Evolutionary conservation across 2,888 invertebrate genomes (phyloP), one percentile per base, ranked within the genome.

Genomic region (Temnothorax ravouxi): DNA sequence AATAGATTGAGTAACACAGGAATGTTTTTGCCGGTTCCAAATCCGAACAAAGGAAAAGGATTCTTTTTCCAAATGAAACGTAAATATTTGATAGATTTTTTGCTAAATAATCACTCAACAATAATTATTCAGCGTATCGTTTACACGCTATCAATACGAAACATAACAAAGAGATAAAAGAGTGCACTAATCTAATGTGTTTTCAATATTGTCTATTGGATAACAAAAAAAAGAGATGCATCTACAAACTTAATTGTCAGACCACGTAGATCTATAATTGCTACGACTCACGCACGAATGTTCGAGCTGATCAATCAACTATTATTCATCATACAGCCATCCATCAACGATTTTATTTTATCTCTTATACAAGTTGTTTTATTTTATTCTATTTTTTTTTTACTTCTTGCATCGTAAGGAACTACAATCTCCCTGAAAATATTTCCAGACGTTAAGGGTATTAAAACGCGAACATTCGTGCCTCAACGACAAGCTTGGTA

Each of bases 401-500:
- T 21, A 41, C 41, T 29, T 74, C 13, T 59, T 11, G 47, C 34
- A 41, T 71, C 15, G 38, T 71, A 71, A 67, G 77, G 67, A 77
- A 77, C 47, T 80, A 29, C 59, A 29, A 29, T 64, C 52, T 77
- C 59, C 72, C 59, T 80, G 77, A 77, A 77, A 34, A 59, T 21
- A 59, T 59, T 47, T 59, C 18, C 47, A 47, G 21, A 54, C 18
- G 18, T 47, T 25, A 44, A 47, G 6, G 11, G 6, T 4, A 47
- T 72, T 47, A 59, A 59, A 80, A 47, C 34, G 56, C 71, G 72
- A 80, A 80, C 79, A 72, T 80, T 80, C 59, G 79, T 80, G 72
- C 59, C 34, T 67, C 50, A 83, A 59, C 64, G 83, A 84, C 80
- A 84, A 91, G 83, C 88, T 90, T 90, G 81, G 83, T 91, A 92